Evolutionary conservation across 2,888 invertebrate genomes (phyloP).

Genomic region (Andrena bicolor): DNA sequence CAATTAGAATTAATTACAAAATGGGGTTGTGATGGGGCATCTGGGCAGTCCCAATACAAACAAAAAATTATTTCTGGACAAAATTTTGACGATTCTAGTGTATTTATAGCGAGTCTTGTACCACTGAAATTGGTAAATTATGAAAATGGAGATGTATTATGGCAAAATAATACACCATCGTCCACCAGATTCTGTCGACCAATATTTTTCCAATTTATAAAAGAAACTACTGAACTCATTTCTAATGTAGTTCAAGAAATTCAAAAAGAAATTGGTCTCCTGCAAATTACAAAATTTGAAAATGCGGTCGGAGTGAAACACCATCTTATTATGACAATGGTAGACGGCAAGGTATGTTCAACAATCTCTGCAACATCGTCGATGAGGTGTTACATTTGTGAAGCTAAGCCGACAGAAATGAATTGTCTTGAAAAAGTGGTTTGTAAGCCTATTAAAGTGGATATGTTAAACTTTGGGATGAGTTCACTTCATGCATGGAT

Average conservation of each 20-base stretch:
- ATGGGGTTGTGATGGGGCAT: not conserved
- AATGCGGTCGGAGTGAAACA: not conserved
- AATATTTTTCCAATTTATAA: not conserved
- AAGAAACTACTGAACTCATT: not conserved
- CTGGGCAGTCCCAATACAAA: not conserved
- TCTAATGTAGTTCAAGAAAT: not conserved
- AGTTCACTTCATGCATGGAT: not conserved
- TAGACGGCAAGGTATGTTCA: not conserved
- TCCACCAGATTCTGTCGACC: not conserved
- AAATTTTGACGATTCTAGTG: not conserved
- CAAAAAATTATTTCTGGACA: not conserved
- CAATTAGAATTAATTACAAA: not conserved
- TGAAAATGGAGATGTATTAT: not conserved
- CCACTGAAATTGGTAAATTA: not conserved
- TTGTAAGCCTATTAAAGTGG: not conserved
- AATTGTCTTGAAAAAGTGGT: not conserved
- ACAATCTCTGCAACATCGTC: not conserved
- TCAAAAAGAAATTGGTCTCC: not conserved
- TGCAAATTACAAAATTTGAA: not conserved
- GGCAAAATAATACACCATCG: not conserved
- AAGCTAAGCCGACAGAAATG: not conserved
- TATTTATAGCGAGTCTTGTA: not conserved
- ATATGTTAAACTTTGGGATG: not conserved
- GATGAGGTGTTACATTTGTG: not conserved
- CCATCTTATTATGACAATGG: not conserved